Percentiles rank a stretch among this genome's conserved stretches.
These are phyloP conservation scores for Henricia sp. DNA, from an alignment of 53 echinoderm and acorn worm genomes.

Conservation along the genomic window DNA sequence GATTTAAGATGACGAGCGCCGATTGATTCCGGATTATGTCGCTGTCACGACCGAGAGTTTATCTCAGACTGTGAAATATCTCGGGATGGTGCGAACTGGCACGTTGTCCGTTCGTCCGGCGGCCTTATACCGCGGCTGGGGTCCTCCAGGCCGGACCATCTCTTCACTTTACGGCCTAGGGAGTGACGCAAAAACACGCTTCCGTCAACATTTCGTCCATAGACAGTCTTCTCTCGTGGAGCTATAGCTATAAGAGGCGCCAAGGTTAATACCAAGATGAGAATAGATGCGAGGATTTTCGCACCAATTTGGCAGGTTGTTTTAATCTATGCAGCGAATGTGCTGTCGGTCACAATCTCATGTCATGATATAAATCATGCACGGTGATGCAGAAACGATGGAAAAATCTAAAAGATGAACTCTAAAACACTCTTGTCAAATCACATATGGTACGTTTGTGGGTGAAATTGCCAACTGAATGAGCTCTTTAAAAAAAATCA, in stretches of 20 bases:
- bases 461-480: no score
- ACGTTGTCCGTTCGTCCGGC: neutral
- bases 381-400: no score
- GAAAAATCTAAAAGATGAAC: no score
- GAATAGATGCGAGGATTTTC: no score
- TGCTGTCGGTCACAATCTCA: no score
- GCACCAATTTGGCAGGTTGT: no score
- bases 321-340: no score
- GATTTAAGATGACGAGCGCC: constrained; percentile 4
- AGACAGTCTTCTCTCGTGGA: neutral
- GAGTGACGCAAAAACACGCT: constrained; percentile 32
- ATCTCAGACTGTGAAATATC: neutral
- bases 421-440: no score
- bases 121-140: neutral
- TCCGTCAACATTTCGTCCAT: neutral
- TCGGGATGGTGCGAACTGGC: neutral
- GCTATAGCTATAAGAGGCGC: neutral
- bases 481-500: no score
- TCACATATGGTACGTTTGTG: no score
- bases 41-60: neutral
- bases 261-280: constrained; percentile 11
- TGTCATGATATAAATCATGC: no score
- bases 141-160: constrained; percentile 34
- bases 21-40: constrained; percentile 43
- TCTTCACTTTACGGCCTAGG: constrained; percentile 25